Percentiles rank a stretch among this genome's conserved stretches.
Conservation (phyloP, 2,888 invertebrate genomes). For the Drosophila rubida region DNA sequence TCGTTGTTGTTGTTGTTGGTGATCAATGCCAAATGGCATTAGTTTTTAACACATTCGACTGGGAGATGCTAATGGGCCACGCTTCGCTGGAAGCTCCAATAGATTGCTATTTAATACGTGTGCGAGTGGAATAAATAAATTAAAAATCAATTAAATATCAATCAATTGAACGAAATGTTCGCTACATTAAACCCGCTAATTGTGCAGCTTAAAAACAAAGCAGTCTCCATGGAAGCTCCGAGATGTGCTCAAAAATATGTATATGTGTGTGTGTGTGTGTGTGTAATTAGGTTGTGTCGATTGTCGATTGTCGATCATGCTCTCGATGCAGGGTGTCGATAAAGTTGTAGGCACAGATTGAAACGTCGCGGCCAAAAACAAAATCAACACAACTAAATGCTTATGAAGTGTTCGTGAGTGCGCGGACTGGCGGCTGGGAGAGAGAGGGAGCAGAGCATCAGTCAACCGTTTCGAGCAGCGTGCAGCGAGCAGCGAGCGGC, state of each 20-base stretch:
- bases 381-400: constrained; percentile 77
- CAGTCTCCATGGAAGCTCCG: background rate
- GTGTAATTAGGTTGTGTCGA: constrained; percentile 28
- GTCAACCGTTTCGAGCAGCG: constrained; percentile 53
- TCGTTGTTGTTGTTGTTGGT: constrained; percentile 19
- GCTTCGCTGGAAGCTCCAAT: constrained; percentile 17
- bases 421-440: background rate
- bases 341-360: constrained; percentile 79
- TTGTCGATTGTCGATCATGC: constrained; percentile 49
- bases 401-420: constrained; percentile 27
- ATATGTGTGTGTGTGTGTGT: constrained; percentile 4
- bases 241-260: background rate
- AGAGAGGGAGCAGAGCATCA: constrained; percentile 14
- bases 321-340: constrained; percentile 62
- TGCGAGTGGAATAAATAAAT: constrained; percentile 52
- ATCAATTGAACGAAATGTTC: constrained; percentile 50
- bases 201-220: constrained; percentile 28
- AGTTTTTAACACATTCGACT: constrained; percentile 36
- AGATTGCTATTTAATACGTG: constrained; percentile 68
- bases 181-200: constrained; percentile 65
- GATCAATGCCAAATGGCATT: constrained; percentile 49
- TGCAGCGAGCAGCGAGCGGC: background rate
- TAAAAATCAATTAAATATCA: constrained; percentile 74
- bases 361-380: constrained; percentile 78
- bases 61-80: constrained; percentile 36